These are phyloP conservation scores for Keiferia lycopersicella DNA, from an alignment of 2,888 invertebrate genomes.

Conservation along the genomic window DNA sequence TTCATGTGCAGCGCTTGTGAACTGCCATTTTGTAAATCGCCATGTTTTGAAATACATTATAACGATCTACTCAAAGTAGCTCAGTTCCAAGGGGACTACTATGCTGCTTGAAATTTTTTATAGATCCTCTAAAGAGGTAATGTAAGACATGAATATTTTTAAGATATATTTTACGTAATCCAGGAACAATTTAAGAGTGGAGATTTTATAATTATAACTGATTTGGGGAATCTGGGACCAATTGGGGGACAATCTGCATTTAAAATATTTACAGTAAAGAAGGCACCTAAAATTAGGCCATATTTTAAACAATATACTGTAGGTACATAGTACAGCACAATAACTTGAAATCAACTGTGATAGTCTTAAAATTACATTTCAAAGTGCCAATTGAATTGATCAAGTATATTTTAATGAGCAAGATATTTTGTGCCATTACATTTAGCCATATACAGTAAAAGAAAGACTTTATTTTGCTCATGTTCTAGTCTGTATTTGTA, in stretches of 20 bases:
- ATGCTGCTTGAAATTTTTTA: slow-evolving; percentile 58
- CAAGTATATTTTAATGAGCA: slow-evolving; percentile 30
- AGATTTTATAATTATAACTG: slow-evolving; percentile 1
- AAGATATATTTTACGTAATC: slow-evolving; percentile 29
- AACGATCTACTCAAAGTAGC: slow-evolving; percentile 73
- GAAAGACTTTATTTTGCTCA: slow-evolving; percentile 74
- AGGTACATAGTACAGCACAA: slow-evolving; percentile 53
- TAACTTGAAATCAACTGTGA: slow-evolving; percentile 66
- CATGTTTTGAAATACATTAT: slow-evolving; percentile 76
- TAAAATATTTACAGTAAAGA: neutral
- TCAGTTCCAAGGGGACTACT: slow-evolving; percentile 72
- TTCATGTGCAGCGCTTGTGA: slow-evolving; percentile 78
- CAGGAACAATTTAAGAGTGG: neutral
- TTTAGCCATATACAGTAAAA: slow-evolving; percentile 65
- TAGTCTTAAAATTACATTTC: slow-evolving; percentile 48
- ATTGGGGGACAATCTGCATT: slow-evolving; percentile 17
- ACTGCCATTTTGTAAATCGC: slow-evolving; percentile 76
- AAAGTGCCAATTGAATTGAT: slow-evolving; percentile 59
- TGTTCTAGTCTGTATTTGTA: slow-evolving; percentile 74
- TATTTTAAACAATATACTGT: slow-evolving; percentile 16
- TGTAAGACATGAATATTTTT: slow-evolving; percentile 41
- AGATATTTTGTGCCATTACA: slow-evolving; percentile 62
- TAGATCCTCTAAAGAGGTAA: slow-evolving; percentile 45
- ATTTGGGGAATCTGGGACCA: neutral
- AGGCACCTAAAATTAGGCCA: slow-evolving; percentile 43